Conservation (phyloP, 2,888 invertebrate genomes). For the Tryphoninae sp. region DNA sequence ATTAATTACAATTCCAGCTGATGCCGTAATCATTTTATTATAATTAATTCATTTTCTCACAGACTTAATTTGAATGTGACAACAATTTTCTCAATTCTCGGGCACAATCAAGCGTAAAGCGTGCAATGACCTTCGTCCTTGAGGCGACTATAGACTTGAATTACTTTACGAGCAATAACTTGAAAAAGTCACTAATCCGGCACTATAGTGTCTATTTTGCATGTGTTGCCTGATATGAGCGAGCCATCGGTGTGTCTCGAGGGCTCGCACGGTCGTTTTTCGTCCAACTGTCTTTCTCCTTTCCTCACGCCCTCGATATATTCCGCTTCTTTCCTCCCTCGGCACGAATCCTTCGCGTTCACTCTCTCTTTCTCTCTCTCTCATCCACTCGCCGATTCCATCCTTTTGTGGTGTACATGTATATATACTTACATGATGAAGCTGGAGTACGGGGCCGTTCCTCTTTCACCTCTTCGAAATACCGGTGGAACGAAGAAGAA, state of each 20-base stretch:
- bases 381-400: constrained; percentile 56
- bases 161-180: constrained; percentile 72
- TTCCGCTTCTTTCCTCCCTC: constrained; percentile 63
- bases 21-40: constrained; percentile 16
- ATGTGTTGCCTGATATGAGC: constrained; percentile 40
- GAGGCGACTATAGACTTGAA: constrained; percentile 65
- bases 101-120: constrained; percentile 19
- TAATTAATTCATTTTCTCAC: constrained; percentile 32
- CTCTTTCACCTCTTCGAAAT: constrained; percentile 63
- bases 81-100: constrained; percentile 2
- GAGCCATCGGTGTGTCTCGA: constrained; percentile 28
- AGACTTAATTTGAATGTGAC: no score
- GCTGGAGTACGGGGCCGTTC: constrained; percentile 58
- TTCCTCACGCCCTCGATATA: constrained; percentile 47
- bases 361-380: constrained; percentile 29
- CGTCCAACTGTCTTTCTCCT: constrained; percentile 34
- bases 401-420: constrained; percentile 53
- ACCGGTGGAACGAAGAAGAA: constrained; percentile 4
- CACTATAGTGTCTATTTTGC: constrained; percentile 68
- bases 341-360: constrained; percentile 56
- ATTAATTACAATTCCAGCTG: constrained; percentile 36
- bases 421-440: constrained; percentile 30
- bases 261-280: constrained; percentile 40
- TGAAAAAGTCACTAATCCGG: constrained; percentile 73
- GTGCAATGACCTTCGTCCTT: constrained; percentile 65